Evolutionary conservation across 1,140 invertebrate species (phyloP), one percentile per base, ranked within the genome.

Genomic region (Nymphalis io): DNA sequence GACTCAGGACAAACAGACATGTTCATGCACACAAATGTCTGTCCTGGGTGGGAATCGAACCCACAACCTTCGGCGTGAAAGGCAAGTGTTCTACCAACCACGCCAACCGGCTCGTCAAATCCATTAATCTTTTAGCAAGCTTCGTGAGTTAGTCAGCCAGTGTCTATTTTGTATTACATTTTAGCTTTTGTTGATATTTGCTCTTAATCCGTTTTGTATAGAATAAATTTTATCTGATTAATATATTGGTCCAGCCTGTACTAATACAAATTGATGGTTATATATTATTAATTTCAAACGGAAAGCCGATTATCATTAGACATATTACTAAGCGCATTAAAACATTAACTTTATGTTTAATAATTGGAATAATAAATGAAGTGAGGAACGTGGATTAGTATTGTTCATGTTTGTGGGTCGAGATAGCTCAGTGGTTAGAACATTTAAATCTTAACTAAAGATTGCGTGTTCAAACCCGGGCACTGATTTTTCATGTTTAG

Each of bases 361-460:
- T 11, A 51, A 51, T 51, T 18, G 18, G 46, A 51, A 51, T 51
- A 51, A 51, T 18, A 51, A 18, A 51, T 51, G 18, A 51, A 51
- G 16, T 51, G 20, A 51, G 46, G 20, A 51, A 21, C 11, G 20
- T 8, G 18, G 46, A 51, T 51, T 51, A 51, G 16, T 12, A 18
- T 20, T 18, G 20, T 51, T 51, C 18, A 51, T 18, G 8, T 46
- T n/a, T 44, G 16, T 48, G 10, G 10, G 18, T 18, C 12, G 10
- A 48, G 2, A 16, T 48, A 20, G 18, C 10, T 27, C 23, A 27
- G 23, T 27, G 5, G 23, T 1, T 0, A 3, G 27, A 33, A 8
- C 6, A 1, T 33, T 5, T 33, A 8, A 33, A 33, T 5, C 10
- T 33, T 8, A 8, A 33, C 10, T 8, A 33, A 33, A 2, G 27